Conservation (phyloP, 1,140 invertebrate genomes). For the Magallana angulata region DNA sequence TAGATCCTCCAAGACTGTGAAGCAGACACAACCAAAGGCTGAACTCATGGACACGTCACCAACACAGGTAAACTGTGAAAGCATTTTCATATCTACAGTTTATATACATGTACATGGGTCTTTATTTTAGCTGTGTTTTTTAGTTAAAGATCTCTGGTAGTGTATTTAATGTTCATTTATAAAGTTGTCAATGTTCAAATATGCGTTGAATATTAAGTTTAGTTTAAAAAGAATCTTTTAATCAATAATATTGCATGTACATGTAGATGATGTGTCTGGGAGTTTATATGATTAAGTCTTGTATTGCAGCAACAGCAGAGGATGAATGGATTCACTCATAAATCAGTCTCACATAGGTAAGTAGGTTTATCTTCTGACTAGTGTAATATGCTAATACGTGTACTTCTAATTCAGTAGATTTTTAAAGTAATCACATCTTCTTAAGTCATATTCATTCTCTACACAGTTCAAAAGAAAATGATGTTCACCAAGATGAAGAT, state of each 20-base stretch:
- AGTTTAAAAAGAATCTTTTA: not conserved
- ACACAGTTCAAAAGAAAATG: slow-evolving; percentile 22
- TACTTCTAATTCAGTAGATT: not conserved
- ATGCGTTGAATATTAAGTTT: not conserved
- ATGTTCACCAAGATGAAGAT: slow-evolving; percentile 39
- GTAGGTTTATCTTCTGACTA: not conserved
- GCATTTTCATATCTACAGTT: too few species aligned
- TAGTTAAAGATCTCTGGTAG: too few species aligned
- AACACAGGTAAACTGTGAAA: not conserved
- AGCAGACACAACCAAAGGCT: not conserved
- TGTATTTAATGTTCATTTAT: not conserved
- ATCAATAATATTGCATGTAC: not conserved
- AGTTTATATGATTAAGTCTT: not conserved
- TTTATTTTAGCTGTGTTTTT: too few species aligned
- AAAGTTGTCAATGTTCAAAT: not conserved
- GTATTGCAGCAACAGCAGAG: not conserved
- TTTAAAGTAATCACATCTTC: not conserved
- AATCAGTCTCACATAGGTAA: not conserved
- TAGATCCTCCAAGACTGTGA: not conserved
- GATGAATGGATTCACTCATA: slow-evolving; percentile 12
- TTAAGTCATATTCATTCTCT: not conserved
- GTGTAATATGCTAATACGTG: too few species aligned
- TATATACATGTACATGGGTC: too few species aligned
- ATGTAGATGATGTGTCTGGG: not conserved
- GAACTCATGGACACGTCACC: not conserved